These are phyloP conservation scores for Dermochelys coriacea DNA, from an alignment of 2,797 vertebrate genomes.

Conservation along the genomic window DNA sequence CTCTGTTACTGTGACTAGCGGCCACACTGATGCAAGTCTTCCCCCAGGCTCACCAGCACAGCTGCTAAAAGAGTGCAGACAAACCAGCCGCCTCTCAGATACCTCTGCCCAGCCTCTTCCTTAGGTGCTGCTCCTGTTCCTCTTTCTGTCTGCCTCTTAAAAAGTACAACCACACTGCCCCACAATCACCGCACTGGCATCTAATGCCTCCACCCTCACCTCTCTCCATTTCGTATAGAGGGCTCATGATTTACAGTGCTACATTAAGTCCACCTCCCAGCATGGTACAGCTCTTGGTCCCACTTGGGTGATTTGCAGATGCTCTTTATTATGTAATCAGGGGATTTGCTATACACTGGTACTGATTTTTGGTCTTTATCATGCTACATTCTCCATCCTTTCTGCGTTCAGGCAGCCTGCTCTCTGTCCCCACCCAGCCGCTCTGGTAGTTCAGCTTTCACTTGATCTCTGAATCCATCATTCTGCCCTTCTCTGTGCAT, in stretches of 20 bases:
- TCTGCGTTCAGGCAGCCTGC: neutral
- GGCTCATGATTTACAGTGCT: neutral
- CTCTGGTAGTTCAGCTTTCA: neutral
- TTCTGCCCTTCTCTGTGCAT: conserved; percentile 22
- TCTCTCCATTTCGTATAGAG: neutral
- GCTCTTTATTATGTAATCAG: neutral
- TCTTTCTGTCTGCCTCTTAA: neutral
- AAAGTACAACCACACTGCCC: neutral
- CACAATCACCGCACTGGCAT: neutral
- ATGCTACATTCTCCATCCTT: neutral
- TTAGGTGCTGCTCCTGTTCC: neutral
- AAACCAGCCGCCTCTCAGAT: neutral
- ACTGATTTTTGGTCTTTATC: neutral
- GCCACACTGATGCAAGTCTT: neutral
- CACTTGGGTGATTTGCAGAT: neutral
- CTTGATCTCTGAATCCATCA: neutral
- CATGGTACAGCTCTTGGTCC: neutral
- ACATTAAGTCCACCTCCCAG: neutral
- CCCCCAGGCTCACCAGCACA: neutral
- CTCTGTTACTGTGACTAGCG: neutral
- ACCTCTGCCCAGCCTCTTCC: neutral
- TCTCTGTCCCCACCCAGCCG: neutral
- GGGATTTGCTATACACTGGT: neutral
- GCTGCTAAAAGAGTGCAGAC: neutral
- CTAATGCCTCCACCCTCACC: neutral